phyloP scores from a whole-genome alignment of 1,140 invertebrate species.

The Apis laboriosa region DNA sequence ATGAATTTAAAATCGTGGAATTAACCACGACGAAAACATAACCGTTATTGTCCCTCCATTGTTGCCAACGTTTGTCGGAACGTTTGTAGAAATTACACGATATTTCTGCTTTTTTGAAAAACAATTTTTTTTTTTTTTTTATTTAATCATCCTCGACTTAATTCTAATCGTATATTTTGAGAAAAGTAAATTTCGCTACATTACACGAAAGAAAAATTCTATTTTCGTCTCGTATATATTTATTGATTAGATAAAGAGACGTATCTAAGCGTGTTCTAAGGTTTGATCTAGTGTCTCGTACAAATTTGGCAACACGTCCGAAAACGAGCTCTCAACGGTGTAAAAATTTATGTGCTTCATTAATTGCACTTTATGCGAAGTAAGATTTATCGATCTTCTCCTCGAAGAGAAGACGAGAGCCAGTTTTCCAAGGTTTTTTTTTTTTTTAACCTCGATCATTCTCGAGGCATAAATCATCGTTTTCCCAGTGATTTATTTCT shows the following conservation, averaged over 20 bases:
- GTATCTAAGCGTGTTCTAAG: neutral
- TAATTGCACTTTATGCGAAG: conserved; percentile 1
- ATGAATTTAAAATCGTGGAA: conserved; percentile 11
- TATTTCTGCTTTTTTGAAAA: too few species aligned
- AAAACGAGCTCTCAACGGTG: neutral
- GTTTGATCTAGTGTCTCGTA: neutral
- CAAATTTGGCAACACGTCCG: too few species aligned
- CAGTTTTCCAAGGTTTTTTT: conserved; percentile 13
- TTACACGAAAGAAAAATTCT: neutral
- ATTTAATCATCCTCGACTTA: neutral
- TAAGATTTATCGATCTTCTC: conserved; percentile 17
- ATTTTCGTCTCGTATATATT: too few species aligned
- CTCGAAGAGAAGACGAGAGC: neutral
- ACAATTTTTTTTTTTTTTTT: neutral
- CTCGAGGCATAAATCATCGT: conserved; percentile 63
- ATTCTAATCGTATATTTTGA: neutral
- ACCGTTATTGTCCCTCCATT: neutral
- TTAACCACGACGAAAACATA: neutral
- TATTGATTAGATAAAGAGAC: too few species aligned
- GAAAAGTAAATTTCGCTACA: neutral
- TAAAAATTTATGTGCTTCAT: neutral
- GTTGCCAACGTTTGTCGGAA: neutral
- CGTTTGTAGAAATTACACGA: neutral
- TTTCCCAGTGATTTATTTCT: conserved; percentile 66
- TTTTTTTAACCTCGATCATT: conserved; percentile 20